Evolutionary conservation across 2,113 vertebrate genomes (phyloP).

Genomic region (Salvelinus sp.): DNA sequence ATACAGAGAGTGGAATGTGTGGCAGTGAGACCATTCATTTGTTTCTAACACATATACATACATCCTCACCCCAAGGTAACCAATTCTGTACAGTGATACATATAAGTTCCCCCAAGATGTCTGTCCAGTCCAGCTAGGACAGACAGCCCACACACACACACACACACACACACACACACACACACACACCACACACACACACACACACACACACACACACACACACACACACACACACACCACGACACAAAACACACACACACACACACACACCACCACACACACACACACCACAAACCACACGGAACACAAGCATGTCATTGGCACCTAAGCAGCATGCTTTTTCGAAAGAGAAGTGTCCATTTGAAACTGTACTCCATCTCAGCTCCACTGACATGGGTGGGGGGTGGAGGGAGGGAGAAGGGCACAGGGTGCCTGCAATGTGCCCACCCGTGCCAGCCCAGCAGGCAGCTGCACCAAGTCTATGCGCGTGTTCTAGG

Average conservation of each 20-base stretch:
- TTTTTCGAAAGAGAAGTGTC: constrained; percentile 48
- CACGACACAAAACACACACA: background rate
- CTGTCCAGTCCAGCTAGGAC: constrained; percentile 78
- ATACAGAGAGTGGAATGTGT: background rate
- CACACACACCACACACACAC: constrained; percentile 7
- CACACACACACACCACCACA: constrained; percentile 23
- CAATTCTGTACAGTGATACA: constrained; percentile 16
- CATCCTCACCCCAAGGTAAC: constrained; percentile 9
- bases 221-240: constrained; percentile 17
- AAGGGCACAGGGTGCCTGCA: constrained; percentile 53
- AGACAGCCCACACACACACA: constrained; percentile 38
- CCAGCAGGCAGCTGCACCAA: constrained; percentile 21
- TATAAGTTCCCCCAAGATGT: constrained; percentile 39
- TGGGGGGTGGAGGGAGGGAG: background rate
- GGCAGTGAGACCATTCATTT: constrained; percentile 7
- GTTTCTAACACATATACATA: background rate
- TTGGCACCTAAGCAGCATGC: constrained; percentile 63
- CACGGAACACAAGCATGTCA: constrained; percentile 37
- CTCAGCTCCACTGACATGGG: constrained; percentile 2
- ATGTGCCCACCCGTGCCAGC: constrained; percentile 31
- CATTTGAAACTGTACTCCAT: constrained; percentile 22
- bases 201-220: constrained; percentile 16
- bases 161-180: background rate
- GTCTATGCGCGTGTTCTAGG: constrained; percentile 9
- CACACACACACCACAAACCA: constrained; percentile 10